Base-by-base conservation (phyloP, 2,113 vertebrate species). In the Thamnophis sirtalis region DNA sequence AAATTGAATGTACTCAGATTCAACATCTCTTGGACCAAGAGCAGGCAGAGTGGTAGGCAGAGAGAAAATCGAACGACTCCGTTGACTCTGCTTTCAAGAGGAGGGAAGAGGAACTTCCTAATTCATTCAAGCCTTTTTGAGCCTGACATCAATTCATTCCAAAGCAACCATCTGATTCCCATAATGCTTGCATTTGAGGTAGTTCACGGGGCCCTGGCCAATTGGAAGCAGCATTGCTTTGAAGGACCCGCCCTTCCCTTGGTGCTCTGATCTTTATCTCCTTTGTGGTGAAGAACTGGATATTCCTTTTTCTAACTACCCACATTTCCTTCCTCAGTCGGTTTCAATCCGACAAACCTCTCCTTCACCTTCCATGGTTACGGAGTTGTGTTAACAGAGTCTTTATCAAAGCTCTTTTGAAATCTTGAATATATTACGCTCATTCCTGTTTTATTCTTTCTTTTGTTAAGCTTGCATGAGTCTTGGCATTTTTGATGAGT, bases 331-430 rank as follows among this genome's bases (percentile, higher is more conserved):
- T 94, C 84, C 19, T 92, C 88, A 89, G 0, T 9, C 73, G 56
- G 80, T 92, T 95, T 96, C 94, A 93, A 92, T 95, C 88, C 94
- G 87, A 68, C 90, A 95, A 93, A 38, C 93, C 93, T 93, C 95
- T 95, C 91, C 90, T 49, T 94, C 93, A 93, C 84, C 94, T 92
- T 96, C 93, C 94, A 94, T 94, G 95, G 93, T 95, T 97, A 93
- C 93, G 85, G 84, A 95, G 93, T 93, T 95, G 90, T 58, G 51
- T 15, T 86, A 92, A 91, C 38, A 94, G 92, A 88, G 86, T 90
- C 92, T 93, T 96, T 96, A 95, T 92, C 86, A 95, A 95, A 95
- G 93, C 92, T 33, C 92, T 94, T 96, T 96, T 93, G 93, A 96
- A 95, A 92, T 28, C 21, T 88, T 96, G 95, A 95, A 96, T 95